phyloP scores from a whole-genome alignment of 1,140 invertebrate genomes.

The Lysiphlebus fabarum region DNA sequence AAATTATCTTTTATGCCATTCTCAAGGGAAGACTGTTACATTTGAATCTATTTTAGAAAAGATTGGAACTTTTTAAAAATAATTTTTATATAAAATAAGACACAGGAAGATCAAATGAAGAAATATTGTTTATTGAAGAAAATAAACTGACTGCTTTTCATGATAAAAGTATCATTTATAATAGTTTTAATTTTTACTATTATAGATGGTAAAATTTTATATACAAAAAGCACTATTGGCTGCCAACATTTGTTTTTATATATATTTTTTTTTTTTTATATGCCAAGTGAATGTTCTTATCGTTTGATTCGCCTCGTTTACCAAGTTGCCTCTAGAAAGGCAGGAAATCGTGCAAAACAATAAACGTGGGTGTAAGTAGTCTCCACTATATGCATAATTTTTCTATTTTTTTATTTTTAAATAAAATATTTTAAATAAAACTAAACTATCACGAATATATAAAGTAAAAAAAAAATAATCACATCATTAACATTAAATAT shows the following conservation, averaged over 20 bases:
- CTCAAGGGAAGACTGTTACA: background rate
- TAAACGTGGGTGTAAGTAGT: conserved; percentile 20
- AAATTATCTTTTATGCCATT: conserved; percentile 25
- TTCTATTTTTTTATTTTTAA: too few relatives aligned
- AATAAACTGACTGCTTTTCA: conserved; percentile 42
- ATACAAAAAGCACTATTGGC: conserved; percentile 17
- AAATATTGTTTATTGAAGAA: conserved; percentile 24
- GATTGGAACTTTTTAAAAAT: conserved; percentile 3
- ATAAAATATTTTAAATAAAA: too few relatives aligned
- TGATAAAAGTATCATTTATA: conserved; percentile 47
- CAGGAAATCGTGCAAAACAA: conserved; percentile 39
- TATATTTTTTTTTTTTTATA: conserved; percentile 20
- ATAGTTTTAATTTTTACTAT: conserved; percentile 26
- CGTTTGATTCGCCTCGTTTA: conserved; percentile 44
- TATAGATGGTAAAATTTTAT: background rate
- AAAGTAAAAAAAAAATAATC: too few relatives aligned
- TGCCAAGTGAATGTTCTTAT: conserved; percentile 40
- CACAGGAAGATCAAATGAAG: background rate
- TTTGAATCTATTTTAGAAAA: background rate
- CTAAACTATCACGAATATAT: too few relatives aligned
- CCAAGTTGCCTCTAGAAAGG: conserved; percentile 40
- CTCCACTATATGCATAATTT: conserved; percentile 3
- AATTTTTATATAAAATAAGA: background rate
- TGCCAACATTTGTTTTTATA: conserved; percentile 32
- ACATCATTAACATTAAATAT: background rate